A percentile compares a stretch with the other conserved stretches of the same genome.
These are phyloP conservation scores for Macrobrachium rosenbergii DNA, from an alignment of 1,140 invertebrate species.

Conservation along the genomic window DNA sequence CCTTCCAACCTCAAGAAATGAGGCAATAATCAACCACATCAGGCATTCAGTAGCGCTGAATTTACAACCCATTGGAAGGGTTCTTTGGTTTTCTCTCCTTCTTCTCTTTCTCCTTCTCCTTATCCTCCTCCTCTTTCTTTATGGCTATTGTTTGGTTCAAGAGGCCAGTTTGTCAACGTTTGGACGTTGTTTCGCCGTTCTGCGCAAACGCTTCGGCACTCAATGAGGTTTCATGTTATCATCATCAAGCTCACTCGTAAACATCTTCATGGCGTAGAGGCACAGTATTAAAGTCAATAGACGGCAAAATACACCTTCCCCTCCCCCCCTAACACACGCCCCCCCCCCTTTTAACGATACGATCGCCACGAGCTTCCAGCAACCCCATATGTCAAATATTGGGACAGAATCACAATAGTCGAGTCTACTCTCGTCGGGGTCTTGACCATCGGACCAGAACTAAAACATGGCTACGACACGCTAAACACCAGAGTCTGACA, in stretches of 20 bases:
- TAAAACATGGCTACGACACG: constrained; percentile 41
- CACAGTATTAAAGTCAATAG: no score
- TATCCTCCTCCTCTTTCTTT: constrained; percentile 4
- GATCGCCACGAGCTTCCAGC: constrained; percentile 30
- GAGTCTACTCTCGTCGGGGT: constrained; percentile 35
- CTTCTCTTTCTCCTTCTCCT: background rate
- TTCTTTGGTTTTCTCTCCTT: constrained; percentile 8
- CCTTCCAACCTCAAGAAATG: constrained; percentile 30
- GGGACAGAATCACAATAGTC: constrained; percentile 44
- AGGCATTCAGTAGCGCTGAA: constrained; percentile 19
- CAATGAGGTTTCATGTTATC: no score
- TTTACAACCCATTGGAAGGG: background rate
- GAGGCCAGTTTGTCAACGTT: background rate
- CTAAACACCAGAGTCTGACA: constrained; percentile 43
- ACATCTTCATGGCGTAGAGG: no score
- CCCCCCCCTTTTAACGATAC: background rate
- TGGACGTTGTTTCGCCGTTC: background rate
- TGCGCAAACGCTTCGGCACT: no score
- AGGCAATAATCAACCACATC: constrained; percentile 38
- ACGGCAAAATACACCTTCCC: background rate
- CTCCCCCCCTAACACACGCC: background rate
- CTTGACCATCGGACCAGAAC: constrained; percentile 30
- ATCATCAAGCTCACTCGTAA: no score
- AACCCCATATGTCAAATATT: constrained; percentile 46
- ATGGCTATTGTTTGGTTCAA: background rate